Base-by-base conservation (phyloP, 2,797 vertebrate species). In the Anas bahamensis region DNA sequence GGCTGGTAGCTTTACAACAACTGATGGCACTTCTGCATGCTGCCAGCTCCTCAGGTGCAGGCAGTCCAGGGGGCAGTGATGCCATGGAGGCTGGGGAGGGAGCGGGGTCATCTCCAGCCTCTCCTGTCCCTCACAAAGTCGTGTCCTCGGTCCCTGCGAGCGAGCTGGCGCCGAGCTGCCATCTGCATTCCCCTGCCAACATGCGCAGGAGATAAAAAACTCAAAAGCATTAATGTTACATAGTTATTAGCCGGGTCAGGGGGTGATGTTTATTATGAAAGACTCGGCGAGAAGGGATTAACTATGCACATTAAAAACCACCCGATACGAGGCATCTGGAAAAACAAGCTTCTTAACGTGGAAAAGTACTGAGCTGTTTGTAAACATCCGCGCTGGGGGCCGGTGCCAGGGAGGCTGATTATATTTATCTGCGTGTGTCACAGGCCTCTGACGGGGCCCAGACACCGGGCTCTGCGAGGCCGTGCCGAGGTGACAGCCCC, bases 201-300 rank as follows among this genome's bases (percentile, higher is more conserved):
- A 23, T 1, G 1, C 59, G 78, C 50, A 46, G 75, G 70, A 85
- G 80, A 90, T 79, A 75, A 91, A 91, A 80, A 94, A 74, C 42
- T 85, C 26, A 42, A 61, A 89, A 89, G 87, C 89, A 41, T 74
- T 79, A 88, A 78, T 72, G 71, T 81, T 94, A 29, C 74, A 44
- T 65, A 92, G 91, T 95, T 93, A 94, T 95, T 96, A 96, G 85
- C 93, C 39, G 35, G 93, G 93, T 96, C 95, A 97, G 91, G 93
- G 83, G 94, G 91, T 97, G 94, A 95, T 96, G 92, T 94, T 97
- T 97, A 82, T 97, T 97, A 94, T 97, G 96, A 96, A 97, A 96
- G 96, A 56, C 91, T 94, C 82, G 75, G 90, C 93, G 94, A 95
- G 95, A 90, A 92, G 86, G 87, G 92, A 97, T 97, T 97, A 97